Evolutionary conservation across 2,888 invertebrate genomes (phyloP), one percentile per base, ranked within the genome.

Genomic region (Mesoligia furuncula): DNA sequence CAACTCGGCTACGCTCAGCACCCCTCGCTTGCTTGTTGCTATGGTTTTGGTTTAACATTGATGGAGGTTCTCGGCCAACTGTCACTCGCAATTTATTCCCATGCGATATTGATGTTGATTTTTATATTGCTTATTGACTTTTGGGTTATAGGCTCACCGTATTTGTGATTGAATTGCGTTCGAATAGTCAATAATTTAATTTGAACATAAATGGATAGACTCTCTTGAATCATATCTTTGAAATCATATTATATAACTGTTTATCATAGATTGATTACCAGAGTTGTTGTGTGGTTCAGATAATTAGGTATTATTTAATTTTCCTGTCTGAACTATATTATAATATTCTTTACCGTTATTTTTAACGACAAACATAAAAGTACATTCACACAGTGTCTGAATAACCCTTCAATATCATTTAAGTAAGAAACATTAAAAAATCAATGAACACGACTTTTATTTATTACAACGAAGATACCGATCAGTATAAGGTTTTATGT

Each of bases 81-180:
- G 90, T 87, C 89, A 87, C 79, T 87, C 79, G 87, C 89, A 87
- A 89, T 90, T 91, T 89, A 90, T 91, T 89, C 90, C 84, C 86
- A 89, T 86, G 84, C 27, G 69, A 67, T 86, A 85, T 79, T 78
- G 68, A 78, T 75, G 72, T 70, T 66, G 51, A 54, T 70, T 76
- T 77, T 61, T 70, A 75, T 69, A 79, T 74, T 77, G 69, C 65
- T 36, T 73, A 81, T 73, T 57, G 57, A 61, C 57, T 70, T 83
- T 45, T 45, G 59, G 13, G 17, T 45, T 73, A 13, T 20, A 66
- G 11, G 57, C 20, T 64, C 20, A 42, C 62, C 5, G 36, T 61
- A 48, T 51, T 24, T 24, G 17, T 27, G 54, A 61, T 66, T 66
- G 27, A 54, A 66, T 73, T 48, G 72, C 1, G 7, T 66, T 73